Evolutionary conservation across 2,888 invertebrate genomes (phyloP), one percentile per base, ranked within the genome.

Genomic region (Phyto melanocephala): DNA sequence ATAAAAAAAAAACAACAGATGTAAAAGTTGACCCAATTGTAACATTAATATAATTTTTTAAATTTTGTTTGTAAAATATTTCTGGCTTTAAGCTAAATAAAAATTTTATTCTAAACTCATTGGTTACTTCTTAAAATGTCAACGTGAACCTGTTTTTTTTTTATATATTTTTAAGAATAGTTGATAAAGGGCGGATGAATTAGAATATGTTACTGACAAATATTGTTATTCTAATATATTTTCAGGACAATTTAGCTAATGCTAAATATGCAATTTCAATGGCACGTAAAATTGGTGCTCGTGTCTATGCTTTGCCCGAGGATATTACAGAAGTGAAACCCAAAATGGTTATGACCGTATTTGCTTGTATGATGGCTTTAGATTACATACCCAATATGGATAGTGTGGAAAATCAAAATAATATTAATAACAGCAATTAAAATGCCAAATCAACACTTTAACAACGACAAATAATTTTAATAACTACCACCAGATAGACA

Each of bases 301-400:
- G 98, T 80, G 98, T 99, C 17, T 99, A 99, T 92, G 99, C 99
- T 7, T 93, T 99, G 80, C 99, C 99, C 15, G 99, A 99, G 91
- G 99, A 99, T 92, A 99, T 99, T 89, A 96, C 98, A 42, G 99
- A 99, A 92, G 95, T 98, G 22, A 99, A 99, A 91, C 97, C 96
- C 76, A 99, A 99, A 92, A 98, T 99, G 98, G 97, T 99, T 80
- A 98, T 99, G 99, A 99, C 99, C 3, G 97, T 99, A 86, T 99
- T 99, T 92, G 99, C 99, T 33, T 99, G 99, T 91, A 94, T 99
- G 88, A 99, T 99, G 99, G 97, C 98, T 33, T 94, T 97, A 88
- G 99, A 98, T 93, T 98, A 98, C 92, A 94, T 97, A 88, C 98
- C 98, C 85, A 94, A 95, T 89, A 95, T 96, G 96, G 96, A 95